Evolutionary conservation across 2,888 invertebrate species (phyloP).

Genomic region (Anticlea derivata): DNA sequence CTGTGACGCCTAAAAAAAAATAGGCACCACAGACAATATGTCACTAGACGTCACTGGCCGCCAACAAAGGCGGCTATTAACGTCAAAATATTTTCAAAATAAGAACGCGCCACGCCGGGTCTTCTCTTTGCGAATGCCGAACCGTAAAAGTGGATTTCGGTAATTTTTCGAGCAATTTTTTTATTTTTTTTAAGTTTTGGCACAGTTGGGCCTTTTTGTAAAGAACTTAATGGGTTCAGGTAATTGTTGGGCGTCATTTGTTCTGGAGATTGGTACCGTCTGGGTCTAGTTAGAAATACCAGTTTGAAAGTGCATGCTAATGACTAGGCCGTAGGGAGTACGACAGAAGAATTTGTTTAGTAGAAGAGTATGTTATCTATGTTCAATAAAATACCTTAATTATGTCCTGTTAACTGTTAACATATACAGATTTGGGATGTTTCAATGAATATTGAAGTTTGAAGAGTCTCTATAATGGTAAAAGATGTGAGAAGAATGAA

Average conservation of each 20-base stretch:
- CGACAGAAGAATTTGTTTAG: not conserved
- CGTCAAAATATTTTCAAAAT: slow-evolving; percentile 83
- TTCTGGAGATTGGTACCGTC: not conserved
- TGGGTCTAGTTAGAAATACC: slow-evolving; percentile 1
- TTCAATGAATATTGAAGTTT: too few relatives aligned
- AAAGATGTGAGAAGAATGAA: too few relatives aligned
- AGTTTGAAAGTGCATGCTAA: too few relatives aligned
- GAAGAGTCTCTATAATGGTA: too few relatives aligned
- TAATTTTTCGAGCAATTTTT: slow-evolving; percentile 33
- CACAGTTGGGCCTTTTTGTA: slow-evolving; percentile 32
- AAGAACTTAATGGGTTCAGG: slow-evolving; percentile 32
- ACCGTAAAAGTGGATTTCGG: slow-evolving; percentile 38
- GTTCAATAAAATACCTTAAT: too few relatives aligned
- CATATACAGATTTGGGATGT: too few relatives aligned
- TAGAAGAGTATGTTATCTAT: too few relatives aligned
- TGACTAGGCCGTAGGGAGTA: too few relatives aligned
- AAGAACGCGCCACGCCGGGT: slow-evolving; percentile 67
- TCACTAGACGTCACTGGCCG: slow-evolving; percentile 53
- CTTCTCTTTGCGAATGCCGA: slow-evolving; percentile 64
- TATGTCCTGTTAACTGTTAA: too few relatives aligned
- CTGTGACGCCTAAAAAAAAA: slow-evolving; percentile 23
- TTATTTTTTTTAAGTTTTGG: slow-evolving; percentile 34
- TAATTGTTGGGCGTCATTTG: slow-evolving; percentile 31
- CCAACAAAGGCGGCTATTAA: slow-evolving; percentile 72
- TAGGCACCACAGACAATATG: slow-evolving; percentile 54